Percentiles rank a stretch among this genome's conserved stretches.
Evolutionary conservation across 2,888 invertebrate genomes (phyloP).

Genomic region (Dryobota labecula): DNA sequence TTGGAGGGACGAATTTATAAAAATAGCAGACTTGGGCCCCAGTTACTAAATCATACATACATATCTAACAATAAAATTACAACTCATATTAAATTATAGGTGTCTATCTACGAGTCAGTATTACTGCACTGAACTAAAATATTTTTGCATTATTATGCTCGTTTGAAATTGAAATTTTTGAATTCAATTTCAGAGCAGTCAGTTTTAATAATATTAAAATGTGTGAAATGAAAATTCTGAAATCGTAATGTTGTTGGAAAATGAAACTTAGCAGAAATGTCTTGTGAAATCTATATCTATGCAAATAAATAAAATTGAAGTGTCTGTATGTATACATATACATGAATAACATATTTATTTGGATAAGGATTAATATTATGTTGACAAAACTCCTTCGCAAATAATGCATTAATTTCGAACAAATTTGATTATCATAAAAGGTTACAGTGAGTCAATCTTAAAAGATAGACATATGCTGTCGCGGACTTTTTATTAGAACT

Average conservation of each 20-base stretch:
- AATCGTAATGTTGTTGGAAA: slow-evolving; percentile 8
- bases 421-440: no score
- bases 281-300: background rate
- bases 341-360: no score
- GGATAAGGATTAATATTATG: no score
- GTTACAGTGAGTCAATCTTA: no score
- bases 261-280: slow-evolving; percentile 13
- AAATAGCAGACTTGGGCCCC: no score
- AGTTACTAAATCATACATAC: background rate
- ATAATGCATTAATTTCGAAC: no score
- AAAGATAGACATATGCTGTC: no score
- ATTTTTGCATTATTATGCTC: slow-evolving; percentile 17
- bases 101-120: background rate
- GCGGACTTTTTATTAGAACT: no score
- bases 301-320: no score
- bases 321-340: no score
- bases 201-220: slow-evolving; percentile 30
- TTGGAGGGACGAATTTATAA: no score
- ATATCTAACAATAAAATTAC: slow-evolving; percentile 2
- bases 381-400: no score
- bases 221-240: slow-evolving; percentile 20
- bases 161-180: slow-evolving; percentile 9
- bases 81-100: slow-evolving; percentile 17
- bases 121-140: slow-evolving; percentile 10
- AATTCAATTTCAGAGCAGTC: slow-evolving; percentile 17